A percentile compares a stretch with the other conserved stretches of the same genome.
phyloP scores from a whole-genome alignment of 2,888 invertebrate species.

The Amphipyra tragopoginis region DNA sequence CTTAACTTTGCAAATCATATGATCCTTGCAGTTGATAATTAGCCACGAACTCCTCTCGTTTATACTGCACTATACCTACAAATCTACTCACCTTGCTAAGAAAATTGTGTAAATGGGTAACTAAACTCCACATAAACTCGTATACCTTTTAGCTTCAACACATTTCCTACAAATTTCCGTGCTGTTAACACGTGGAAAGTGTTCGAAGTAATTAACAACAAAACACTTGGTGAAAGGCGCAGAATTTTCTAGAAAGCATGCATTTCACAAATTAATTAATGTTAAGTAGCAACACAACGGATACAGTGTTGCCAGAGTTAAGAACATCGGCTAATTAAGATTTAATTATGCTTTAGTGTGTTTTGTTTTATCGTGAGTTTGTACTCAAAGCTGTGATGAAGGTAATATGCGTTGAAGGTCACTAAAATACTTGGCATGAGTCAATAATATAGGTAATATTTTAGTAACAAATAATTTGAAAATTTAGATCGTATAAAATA shows the following conservation, averaged over 20 bases:
- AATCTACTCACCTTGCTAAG: no score
- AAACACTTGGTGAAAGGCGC: conserved; percentile 26
- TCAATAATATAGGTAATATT: no score
- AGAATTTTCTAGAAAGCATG: conserved; percentile 44
- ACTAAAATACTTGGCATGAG: no score
- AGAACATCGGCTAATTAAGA: conserved; percentile 51
- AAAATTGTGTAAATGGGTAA: no score
- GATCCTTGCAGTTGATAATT: no score
- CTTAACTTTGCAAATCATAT: no score
- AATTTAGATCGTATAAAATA: no score
- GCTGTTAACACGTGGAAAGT: conserved; percentile 23
- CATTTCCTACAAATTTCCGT: conserved; percentile 10
- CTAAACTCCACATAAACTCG: conserved; percentile 12
- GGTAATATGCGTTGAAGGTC: no score
- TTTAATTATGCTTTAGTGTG: conserved; percentile 30
- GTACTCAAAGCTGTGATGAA: no score
- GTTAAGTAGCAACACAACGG: conserved; percentile 46
- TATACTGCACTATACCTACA: no score
- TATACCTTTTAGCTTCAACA: not conserved
- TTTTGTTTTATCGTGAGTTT: not conserved
- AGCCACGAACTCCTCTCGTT: no score
- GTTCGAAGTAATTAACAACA: conserved; percentile 51
- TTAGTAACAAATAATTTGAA: no score
- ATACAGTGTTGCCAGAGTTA: conserved; percentile 40
- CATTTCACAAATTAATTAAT: conserved; percentile 54